These are phyloP conservation scores for Aurelia aurita DNA, from an alignment of 30 jellyfish, hydroid and myxozoan species.

Conservation along the genomic window DNA sequence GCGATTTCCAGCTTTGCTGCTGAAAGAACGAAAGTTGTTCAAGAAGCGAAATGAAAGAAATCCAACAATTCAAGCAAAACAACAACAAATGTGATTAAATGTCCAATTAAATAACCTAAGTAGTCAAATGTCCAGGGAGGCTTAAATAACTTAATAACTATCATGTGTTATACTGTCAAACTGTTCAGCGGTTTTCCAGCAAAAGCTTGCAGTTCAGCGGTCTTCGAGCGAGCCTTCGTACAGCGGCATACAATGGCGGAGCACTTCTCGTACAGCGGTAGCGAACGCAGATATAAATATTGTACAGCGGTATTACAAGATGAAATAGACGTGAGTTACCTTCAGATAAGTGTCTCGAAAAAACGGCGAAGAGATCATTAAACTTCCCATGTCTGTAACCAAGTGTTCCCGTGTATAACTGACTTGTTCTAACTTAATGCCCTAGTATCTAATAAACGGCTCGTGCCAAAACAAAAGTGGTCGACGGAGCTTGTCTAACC, in stretches of 20 bases:
- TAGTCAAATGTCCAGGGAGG: too few relatives aligned
- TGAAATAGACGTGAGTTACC: slow-evolving; percentile 15
- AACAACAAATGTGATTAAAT: too few relatives aligned
- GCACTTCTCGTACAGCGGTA: slow-evolving; percentile 18
- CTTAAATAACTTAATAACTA: too few relatives aligned
- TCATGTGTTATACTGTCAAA: too few relatives aligned
- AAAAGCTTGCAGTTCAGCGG: slow-evolving; percentile 42
- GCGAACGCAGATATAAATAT: not conserved
- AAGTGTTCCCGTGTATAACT: not conserved
- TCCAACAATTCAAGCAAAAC: too few relatives aligned
- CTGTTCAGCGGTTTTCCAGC: slow-evolving; percentile 13
- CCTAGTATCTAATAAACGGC: slow-evolving; percentile 41
- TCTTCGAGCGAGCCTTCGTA: slow-evolving; percentile 22
- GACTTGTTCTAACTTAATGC: not conserved
- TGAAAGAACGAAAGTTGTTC: too few relatives aligned
- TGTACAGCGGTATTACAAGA: slow-evolving; percentile 35
- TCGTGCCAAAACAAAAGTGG: slow-evolving; percentile 49
- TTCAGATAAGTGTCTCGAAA: slow-evolving; percentile 39
- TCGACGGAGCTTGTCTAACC: slow-evolving; percentile 9
- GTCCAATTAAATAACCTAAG: too few relatives aligned
- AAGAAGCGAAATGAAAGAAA: too few relatives aligned
- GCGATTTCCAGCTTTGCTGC: too few relatives aligned
- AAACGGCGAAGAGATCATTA: slow-evolving; percentile 20
- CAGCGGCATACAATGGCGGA: slow-evolving; percentile 61
- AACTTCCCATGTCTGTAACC: slow-evolving; percentile 38